Evolutionary conservation across 2,797 vertebrate species (phyloP).

Genomic region (Pantherophis alleghaniensis): DNA sequence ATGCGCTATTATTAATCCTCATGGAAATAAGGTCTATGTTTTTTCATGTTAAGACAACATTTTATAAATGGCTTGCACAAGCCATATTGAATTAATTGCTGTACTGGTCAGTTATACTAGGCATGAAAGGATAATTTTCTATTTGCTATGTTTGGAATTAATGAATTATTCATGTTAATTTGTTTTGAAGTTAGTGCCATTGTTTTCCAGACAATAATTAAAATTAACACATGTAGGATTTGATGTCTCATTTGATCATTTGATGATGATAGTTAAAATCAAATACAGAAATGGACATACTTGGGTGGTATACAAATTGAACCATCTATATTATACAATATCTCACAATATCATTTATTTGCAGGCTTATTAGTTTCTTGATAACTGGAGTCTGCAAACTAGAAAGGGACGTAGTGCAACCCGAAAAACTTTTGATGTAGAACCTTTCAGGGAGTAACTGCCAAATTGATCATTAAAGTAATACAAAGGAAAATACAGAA

Average conservation of each 20-base stretch:
- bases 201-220: neutral
- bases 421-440: neutral
- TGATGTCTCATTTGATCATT: neutral
- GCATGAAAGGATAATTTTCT: neutral
- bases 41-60: neutral
- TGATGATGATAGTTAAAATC: neutral
- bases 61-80: conserved; percentile 8
- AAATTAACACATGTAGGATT: neutral
- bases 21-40: neutral
- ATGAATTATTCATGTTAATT: neutral
- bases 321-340: neutral
- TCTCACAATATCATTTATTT: neutral
- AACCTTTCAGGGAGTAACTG: neutral
- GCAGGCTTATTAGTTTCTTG: neutral
- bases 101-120: neutral
- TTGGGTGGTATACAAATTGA: neutral
- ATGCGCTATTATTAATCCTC: neutral
- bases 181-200: neutral
- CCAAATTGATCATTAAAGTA: neutral
- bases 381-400: neutral
- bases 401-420: neutral
- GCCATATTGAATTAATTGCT: neutral
- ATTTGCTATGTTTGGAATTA: neutral
- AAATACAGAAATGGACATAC: neutral
- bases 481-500: neutral